Conservation (phyloP, 2,113 vertebrate species). For the Petroica traversi region DNA sequence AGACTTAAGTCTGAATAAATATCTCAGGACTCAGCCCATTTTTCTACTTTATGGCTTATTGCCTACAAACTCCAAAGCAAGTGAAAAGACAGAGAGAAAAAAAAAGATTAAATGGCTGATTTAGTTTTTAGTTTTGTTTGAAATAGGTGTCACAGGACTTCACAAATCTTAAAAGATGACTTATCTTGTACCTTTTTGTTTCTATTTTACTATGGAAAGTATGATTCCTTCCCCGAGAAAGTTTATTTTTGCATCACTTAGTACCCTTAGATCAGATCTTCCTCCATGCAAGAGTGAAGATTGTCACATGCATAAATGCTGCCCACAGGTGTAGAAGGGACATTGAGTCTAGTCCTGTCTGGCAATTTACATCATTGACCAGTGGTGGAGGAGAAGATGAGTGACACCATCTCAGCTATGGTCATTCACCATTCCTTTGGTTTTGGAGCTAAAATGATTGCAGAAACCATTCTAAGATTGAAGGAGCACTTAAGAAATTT, state of each 20-base stretch:
- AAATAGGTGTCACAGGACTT: not conserved
- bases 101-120: not conserved
- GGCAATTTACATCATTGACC: not conserved
- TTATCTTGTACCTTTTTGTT: not conserved
- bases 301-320: not conserved
- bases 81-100: not conserved
- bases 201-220: not conserved
- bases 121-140: not conserved
- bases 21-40: not conserved
- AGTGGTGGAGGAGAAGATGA: not conserved
- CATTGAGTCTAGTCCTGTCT: not conserved
- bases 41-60: not conserved
- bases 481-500: not conserved
- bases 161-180: not conserved
- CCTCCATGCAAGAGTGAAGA: accelerated
- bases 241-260: not conserved
- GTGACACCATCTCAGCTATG: not conserved
- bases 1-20: not conserved
- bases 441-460: not conserved
- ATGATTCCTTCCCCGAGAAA: not conserved
- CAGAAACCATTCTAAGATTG: not conserved
- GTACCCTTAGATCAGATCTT: not conserved
- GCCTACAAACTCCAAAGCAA: not conserved
- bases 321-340: not conserved
- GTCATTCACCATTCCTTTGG: not conserved